These are phyloP conservation scores for Ladona fulva DNA, from an alignment of 1,140 invertebrate species.

Conservation along the genomic window DNA sequence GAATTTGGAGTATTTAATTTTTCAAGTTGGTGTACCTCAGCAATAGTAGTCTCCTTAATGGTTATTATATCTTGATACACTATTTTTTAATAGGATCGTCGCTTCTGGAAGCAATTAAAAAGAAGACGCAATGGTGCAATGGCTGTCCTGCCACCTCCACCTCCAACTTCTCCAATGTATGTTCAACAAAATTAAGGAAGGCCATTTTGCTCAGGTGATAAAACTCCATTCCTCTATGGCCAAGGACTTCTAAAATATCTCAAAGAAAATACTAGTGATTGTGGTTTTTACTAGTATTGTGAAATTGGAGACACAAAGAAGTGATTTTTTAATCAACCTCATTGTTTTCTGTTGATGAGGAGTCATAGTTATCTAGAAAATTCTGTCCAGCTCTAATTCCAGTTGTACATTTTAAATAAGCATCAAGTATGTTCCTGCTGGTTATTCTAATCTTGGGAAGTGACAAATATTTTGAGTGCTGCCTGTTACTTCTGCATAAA, in stretches of 20 bases:
- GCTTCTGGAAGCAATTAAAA: neutral
- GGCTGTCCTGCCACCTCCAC: neutral
- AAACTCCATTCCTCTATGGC: neutral
- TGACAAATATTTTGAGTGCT: neutral
- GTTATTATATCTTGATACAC: too few species aligned
- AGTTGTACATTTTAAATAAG: neutral
- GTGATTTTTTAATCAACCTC: neutral
- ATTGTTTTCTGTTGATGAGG: neutral
- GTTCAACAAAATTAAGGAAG: neutral
- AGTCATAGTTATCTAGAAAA: neutral
- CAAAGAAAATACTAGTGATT: neutral
- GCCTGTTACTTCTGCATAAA: neutral
- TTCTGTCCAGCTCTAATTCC: constrained; percentile 1
- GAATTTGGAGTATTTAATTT: too few species aligned
- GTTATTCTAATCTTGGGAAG: neutral
- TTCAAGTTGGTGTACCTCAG: too few species aligned
- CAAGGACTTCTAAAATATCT: neutral
- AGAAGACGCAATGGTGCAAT: neutral
- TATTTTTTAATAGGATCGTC: neutral
- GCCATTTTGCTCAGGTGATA: neutral
- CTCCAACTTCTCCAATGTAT: neutral
- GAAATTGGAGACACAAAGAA: neutral
- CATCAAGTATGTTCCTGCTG: neutral
- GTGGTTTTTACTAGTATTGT: neutral
- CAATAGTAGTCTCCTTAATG: too few species aligned